A percentile compares a stretch with the other conserved stretches of the same genome.
phyloP scores from a whole-genome alignment of 2,797 vertebrate genomes.

The Phataginus tetradactyla region DNA sequence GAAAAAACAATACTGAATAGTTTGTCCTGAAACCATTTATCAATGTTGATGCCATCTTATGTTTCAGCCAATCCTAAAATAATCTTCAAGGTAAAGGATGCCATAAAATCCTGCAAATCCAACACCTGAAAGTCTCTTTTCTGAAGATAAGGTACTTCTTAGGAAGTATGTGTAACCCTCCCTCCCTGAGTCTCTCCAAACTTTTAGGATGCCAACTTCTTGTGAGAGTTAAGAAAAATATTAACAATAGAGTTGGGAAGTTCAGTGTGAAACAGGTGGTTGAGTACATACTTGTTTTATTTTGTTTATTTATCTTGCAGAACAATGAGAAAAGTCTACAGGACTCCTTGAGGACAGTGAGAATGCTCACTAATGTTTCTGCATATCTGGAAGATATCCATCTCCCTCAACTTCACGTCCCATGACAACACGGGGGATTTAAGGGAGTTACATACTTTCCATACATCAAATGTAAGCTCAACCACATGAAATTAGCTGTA shows the following conservation, averaged over 20 bases:
- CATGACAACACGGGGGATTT: background rate
- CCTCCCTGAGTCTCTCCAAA: background rate
- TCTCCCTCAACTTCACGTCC: background rate
- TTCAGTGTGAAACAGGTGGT: background rate
- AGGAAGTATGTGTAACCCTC: background rate
- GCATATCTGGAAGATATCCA: background rate
- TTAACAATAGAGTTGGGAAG: background rate
- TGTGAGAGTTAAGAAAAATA: background rate
- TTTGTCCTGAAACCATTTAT: slow-evolving; percentile 2
- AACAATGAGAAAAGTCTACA: background rate
- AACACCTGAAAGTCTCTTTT: background rate
- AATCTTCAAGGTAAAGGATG: slow-evolving; percentile 11
- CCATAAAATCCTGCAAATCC: background rate
- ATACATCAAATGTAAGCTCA: background rate
- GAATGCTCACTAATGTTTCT: background rate
- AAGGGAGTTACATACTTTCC: background rate
- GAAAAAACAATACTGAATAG: background rate
- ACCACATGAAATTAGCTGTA: background rate
- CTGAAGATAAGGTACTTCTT: background rate
- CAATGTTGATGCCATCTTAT: background rate
- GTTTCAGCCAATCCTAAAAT: background rate
- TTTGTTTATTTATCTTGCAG: background rate
- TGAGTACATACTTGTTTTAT: background rate
- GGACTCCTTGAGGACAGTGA: background rate
- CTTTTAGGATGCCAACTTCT: background rate